These are phyloP conservation scores for Paedocypris sp. DNA, from an alignment of 2,113 vertebrate species.

Conservation along the genomic window DNA sequence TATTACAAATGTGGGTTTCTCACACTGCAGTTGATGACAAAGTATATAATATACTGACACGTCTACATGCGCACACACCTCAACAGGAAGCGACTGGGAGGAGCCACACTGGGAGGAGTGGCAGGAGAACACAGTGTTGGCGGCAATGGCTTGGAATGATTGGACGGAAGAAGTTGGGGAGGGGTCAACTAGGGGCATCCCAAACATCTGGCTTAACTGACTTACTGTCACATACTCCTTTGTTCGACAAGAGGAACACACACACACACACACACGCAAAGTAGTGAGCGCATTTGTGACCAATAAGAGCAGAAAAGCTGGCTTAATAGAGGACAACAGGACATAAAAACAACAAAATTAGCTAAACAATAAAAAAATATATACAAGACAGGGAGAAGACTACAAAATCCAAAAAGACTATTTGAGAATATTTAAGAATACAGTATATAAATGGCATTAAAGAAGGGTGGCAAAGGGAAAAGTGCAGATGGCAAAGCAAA, in stretches of 20 bases:
- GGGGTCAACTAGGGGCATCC: constrained; percentile 48
- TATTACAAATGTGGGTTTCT: no score
- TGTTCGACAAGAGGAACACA: constrained; percentile 4
- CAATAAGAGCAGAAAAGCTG: constrained; percentile 19
- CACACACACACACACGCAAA: constrained; percentile 7
- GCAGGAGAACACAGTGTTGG: constrained; percentile 51
- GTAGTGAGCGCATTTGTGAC: constrained; percentile 1
- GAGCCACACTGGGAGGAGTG: constrained; percentile 54
- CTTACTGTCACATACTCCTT: constrained; percentile 82
- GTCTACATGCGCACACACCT: constrained; percentile 60
- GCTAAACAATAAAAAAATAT: constrained; percentile 32
- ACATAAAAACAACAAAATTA: constrained; percentile 52
- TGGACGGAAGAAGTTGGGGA: constrained; percentile 49
- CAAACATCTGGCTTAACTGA: constrained; percentile 76
- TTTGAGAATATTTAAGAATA: not conserved
- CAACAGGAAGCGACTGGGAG: constrained; percentile 56
- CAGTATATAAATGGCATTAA: not conserved
- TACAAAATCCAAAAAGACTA: not conserved
- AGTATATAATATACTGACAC: not conserved
- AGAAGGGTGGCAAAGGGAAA: no score
- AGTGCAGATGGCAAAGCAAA: not conserved
- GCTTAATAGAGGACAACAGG: not conserved
- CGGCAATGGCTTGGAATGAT: constrained; percentile 56
- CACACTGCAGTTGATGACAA: not conserved
- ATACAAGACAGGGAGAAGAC: not conserved